These are phyloP conservation scores for Hemibagrus guttatus DNA, from an alignment of 2,797 vertebrate species.

Conservation along the genomic window DNA sequence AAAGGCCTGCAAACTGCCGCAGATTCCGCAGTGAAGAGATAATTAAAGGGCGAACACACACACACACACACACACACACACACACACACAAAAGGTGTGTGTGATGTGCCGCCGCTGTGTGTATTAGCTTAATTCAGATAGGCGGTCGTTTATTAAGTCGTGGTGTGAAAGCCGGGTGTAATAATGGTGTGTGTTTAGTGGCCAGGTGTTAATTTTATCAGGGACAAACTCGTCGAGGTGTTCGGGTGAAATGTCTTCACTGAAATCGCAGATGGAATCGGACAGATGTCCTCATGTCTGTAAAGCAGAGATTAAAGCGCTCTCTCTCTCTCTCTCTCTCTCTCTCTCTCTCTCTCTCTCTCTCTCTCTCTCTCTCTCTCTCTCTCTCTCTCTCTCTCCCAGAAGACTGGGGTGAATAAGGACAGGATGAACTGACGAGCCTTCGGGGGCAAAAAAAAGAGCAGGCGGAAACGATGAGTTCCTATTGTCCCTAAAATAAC, in stretches of 20 bases:
- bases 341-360: constrained; percentile 3
- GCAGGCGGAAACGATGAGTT: constrained; percentile 50
- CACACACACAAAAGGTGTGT: background rate
- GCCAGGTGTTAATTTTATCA: constrained; percentile 7
- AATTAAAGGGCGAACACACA: background rate
- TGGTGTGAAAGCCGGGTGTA: background rate
- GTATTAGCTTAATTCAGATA: constrained; percentile 8
- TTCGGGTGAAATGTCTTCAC: background rate
- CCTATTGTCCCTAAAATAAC: constrained; percentile 54
- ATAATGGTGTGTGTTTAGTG: background rate
- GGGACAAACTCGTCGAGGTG: background rate
- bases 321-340: constrained; percentile 12
- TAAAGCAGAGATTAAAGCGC: background rate
- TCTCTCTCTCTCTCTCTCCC: constrained; percentile 1
- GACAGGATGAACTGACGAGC: constrained; percentile 42
- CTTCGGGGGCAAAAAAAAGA: constrained; percentile 16
- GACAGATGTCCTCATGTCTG: background rate
- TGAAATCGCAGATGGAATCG: background rate
- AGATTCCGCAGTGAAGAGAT: background rate
- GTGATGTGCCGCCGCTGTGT: background rate
- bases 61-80: background rate
- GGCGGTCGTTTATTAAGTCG: background rate
- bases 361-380: background rate
- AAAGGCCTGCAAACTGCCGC: background rate
- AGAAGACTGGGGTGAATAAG: constrained; percentile 29